Percentiles rank a stretch among this genome's conserved stretches.
Conservation (phyloP, 1,140 invertebrate genomes). For the honey bee (Apis mellifera) region DNA sequence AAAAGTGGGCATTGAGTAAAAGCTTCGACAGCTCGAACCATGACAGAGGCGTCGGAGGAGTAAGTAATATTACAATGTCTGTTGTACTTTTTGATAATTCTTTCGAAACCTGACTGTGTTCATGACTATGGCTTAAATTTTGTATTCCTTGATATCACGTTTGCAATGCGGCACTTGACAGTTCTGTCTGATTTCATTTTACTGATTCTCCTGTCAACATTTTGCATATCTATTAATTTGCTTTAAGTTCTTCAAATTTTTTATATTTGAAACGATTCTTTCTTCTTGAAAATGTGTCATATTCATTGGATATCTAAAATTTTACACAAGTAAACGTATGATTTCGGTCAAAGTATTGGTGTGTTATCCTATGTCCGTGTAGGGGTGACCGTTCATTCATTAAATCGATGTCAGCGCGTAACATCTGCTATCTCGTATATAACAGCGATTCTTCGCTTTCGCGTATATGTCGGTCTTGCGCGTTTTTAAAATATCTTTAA, state of each 20-base stretch:
- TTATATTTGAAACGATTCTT: constrained; percentile 2
- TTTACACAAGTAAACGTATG: constrained; percentile 41
- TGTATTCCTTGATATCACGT: constrained; percentile 15
- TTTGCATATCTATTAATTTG: constrained; percentile 2
- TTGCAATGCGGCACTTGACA: constrained; percentile 26
- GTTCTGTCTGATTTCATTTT: constrained; percentile 14
- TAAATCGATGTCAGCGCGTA: constrained; percentile 72
- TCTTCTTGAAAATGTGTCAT: constrained; percentile 32
- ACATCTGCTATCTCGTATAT: constrained; percentile 55
- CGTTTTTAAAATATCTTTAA: constrained; percentile 15
- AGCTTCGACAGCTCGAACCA: constrained; percentile 77
- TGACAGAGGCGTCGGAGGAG: constrained; percentile 82
- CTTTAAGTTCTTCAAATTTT: constrained; percentile 2
- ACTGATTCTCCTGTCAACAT: constrained; percentile 35
- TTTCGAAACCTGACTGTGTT: constrained; percentile 37
- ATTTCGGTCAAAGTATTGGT: constrained; percentile 39
- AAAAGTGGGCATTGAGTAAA: constrained; percentile 79
- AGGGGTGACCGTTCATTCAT: constrained; percentile 71
- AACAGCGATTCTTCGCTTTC: constrained; percentile 35
- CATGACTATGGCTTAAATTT: constrained; percentile 9
- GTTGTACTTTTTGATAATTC: constrained; percentile 13
- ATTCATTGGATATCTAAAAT: constrained; percentile 19
- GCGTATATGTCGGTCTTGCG: constrained; percentile 29
- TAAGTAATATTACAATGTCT: constrained; percentile 71
- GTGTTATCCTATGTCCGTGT: constrained; percentile 55